These are phyloP conservation scores for Drosophila novamexicana DNA, from an alignment of 1,140 invertebrate species.

Conservation along the genomic window DNA sequence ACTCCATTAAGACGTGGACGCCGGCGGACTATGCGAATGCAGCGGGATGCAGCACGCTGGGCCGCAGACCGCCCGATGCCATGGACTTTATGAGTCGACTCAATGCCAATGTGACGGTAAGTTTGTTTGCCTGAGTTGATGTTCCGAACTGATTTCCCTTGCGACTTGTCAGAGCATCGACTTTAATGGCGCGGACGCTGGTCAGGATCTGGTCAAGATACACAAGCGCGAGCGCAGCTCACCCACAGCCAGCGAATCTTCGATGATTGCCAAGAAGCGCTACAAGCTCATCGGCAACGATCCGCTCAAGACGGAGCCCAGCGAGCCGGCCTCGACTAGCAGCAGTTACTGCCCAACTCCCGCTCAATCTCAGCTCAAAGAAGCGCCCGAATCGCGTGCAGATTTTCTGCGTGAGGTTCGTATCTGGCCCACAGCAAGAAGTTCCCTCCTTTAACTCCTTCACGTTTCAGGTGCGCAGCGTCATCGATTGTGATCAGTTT, in stretches of 20 bases:
- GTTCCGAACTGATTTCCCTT: not conserved
- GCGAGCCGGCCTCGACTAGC: not conserved
- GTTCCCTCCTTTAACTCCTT: slow-evolving; percentile 1
- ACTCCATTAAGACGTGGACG: slow-evolving; percentile 85
- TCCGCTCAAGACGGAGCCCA: slow-evolving; percentile 41
- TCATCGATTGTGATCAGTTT: slow-evolving; percentile 85
- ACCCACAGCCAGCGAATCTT: slow-evolving; percentile 26
- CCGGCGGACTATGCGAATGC: slow-evolving; percentile 81
- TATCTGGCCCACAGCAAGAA: not conserved
- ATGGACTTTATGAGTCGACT: slow-evolving; percentile 86
- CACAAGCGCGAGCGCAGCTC: slow-evolving; percentile 74
- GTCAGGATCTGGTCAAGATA: slow-evolving; percentile 61
- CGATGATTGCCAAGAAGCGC: slow-evolving; percentile 55
- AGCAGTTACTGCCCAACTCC: not conserved
- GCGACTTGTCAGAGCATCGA: slow-evolving; percentile 59
- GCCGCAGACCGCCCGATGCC: slow-evolving; percentile 79
- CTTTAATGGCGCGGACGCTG: slow-evolving; percentile 53
- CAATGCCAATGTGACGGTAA: slow-evolving; percentile 81
- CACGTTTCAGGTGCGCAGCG: slow-evolving; percentile 57
- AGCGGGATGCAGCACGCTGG: slow-evolving; percentile 66
- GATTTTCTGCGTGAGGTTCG: slow-evolving; percentile 73
- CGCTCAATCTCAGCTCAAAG: slow-evolving; percentile 27
- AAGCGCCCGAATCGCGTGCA: slow-evolving; percentile 67
- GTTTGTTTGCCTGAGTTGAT: not conserved
- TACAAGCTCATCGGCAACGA: slow-evolving; percentile 63